Base-by-base conservation (phyloP, 92 coral and sea anemone genomes). In the Nematostella vectensis region DNA sequence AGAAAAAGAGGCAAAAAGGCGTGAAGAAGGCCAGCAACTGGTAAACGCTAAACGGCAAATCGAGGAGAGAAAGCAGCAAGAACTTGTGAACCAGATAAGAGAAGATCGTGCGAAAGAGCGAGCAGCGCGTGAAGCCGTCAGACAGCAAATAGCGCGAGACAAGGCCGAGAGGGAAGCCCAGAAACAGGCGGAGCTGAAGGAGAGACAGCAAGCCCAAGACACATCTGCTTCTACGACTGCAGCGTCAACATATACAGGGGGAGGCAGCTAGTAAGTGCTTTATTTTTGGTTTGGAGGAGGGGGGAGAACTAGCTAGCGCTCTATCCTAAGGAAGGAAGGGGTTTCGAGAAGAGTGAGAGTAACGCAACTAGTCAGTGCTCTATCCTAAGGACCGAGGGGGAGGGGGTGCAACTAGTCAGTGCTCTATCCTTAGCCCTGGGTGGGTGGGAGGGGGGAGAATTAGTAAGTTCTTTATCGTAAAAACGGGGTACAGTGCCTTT, bases 91-190 rank as follows among this genome's bases (percentile, higher is more conserved):
- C 30, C 89, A 87, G 44, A 83, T 89, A n/a, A 75, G 79, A 50
- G 76, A 66, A 57, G 95, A 85, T 36, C 81, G 82, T 28, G 97
- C 84, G 4, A 84, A 89, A 37, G 91, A 80, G 24, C 71, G 72
- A 49, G 95, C 95, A 0, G 94, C 87, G 2, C 72, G 89, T 8
- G 95, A 85, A 52, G 91, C 89, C 9, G 78, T 89, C 31, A 77
- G 80, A 25, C 78, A 85, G 50, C 88, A 85, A 76, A 89, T 89
- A 33, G 87, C 84, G 9, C 82, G 75, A 50, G 97, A 89, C 60
- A 82, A 68, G 53, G 95, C 95, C 23, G 97, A 89, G 55, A 66
- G 91, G 33, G 87, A 79, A 55, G 97, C 91, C 0, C 70, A 74
- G 40, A 61, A 75, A 61, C 76, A 66, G 66, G 70, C 70, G 8